Percentiles rank a stretch among this genome's conserved stretches.
Conservation (phyloP, 2,113 vertebrate genomes). For the Eptesicus fuscus region DNA sequence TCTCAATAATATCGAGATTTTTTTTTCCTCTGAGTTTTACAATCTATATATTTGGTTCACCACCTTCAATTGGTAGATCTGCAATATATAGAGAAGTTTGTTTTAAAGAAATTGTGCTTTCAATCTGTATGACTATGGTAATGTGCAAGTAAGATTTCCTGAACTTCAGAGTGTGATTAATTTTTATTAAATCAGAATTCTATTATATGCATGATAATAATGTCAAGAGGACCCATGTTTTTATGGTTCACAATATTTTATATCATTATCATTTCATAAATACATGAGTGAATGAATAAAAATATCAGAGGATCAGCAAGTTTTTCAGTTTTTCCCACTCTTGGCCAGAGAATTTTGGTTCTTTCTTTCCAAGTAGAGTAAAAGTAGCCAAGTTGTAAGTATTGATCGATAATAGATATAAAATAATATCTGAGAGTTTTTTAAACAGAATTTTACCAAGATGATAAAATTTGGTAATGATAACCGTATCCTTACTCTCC, state of each 20-base stretch:
- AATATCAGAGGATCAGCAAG: neutral
- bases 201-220: neutral
- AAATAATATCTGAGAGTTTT: neutral
- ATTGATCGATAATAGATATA: neutral
- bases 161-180: neutral
- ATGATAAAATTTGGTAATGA: neutral
- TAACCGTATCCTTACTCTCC: neutral
- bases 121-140: neutral
- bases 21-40: neutral
- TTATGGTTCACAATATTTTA: neutral
- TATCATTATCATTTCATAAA: neutral
- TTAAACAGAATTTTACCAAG: neutral
- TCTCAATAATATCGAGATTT: neutral
- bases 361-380: neutral
- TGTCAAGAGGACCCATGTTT: neutral
- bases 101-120: neutral
- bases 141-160: neutral
- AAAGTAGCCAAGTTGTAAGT: neutral
- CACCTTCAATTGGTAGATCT: neutral
- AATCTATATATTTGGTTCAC: neutral
- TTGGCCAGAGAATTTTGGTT: neutral
- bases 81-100: neutral
- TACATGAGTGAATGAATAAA: neutral
- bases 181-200: neutral
- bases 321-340: neutral